Base-by-base conservation (phyloP, 2,797 vertebrate species). In the Lithobates sylvaticus region DNA sequence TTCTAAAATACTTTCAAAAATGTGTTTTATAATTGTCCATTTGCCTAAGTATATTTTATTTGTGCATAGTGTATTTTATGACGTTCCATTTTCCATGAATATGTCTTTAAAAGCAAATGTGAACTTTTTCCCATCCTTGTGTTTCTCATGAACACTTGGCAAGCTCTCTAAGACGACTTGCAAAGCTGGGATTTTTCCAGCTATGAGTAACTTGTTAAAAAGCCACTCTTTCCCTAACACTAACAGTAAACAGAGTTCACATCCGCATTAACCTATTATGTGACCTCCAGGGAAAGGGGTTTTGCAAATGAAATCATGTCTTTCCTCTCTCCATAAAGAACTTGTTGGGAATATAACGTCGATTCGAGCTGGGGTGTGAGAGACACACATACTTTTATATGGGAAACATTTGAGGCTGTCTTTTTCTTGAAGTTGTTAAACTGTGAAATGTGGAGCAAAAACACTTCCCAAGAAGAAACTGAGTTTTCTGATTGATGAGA, bases 61-160 rank as follows among this genome's bases (percentile, higher is more conserved):
- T 72, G 76, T 71, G 54, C 34, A 70, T 76, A 78, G 64, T 34
- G 54, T 68, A 58, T 80, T 92, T 88, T 88, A 84, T 72, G 26
- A 36, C 86, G 32, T 94, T 92, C 88, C 93, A 92, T 94, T 96
- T 95, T 95, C 95, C 96, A 96, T 96, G 92, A 94, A 94, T 90
- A 89, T 89, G 90, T 92, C 92, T 95, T 92, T 91, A 94, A 94
- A 93, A 94, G 93, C 92, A 93, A 91, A 94, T 91, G 92, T 97
- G 97, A 97, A 97, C 95, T 95, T 94, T 78, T 98, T 98, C 96
- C 96, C 96, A 97, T 97, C 96, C 94, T 94, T 92, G 92, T 91
- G 94, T 97, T 99, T 99, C 97, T 97, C 98, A 99, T 97, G 95
- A 96, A 97, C 94, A 97, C 94, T 97, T 99, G 98, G 97, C 98